Evolutionary conservation across 2,113 vertebrate genomes (phyloP).

Genomic region (Poeciliopsis prolifica): DNA sequence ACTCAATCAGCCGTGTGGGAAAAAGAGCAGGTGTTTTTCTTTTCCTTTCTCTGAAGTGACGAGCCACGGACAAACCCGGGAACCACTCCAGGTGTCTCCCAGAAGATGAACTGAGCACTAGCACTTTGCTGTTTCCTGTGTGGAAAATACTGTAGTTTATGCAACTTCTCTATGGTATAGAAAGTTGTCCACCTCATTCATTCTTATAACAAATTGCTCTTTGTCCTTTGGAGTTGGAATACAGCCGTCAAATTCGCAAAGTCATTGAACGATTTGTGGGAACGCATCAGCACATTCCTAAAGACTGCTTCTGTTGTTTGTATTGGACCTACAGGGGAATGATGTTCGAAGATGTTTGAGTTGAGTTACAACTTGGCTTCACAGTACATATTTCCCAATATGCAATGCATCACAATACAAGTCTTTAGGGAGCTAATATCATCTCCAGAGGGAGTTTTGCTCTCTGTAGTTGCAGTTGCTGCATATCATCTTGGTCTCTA

Average conservation of each 20-base stretch:
- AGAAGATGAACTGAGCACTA: neutral
- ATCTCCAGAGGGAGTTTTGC: neutral
- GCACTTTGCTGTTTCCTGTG: neutral
- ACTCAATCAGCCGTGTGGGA: neutral
- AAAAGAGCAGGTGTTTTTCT: neutral
- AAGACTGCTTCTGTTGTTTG: neutral
- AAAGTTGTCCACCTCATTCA: neutral
- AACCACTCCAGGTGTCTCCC: neutral
- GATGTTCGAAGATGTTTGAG: neutral
- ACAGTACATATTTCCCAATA: neutral
- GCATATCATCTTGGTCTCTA: constrained; percentile 29
- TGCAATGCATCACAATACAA: neutral
- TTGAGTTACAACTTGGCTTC: neutral
- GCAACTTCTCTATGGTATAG: neutral
- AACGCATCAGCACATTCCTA: neutral
- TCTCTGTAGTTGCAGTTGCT: constrained; percentile 21
- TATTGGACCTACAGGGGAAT: neutral
- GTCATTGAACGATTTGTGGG: neutral
- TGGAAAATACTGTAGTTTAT: neutral
- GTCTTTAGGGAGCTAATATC: neutral
- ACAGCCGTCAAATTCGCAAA: neutral
- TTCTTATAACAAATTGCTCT: neutral
- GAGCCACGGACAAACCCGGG: neutral
- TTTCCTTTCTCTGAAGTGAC: neutral
- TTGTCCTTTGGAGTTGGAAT: neutral